These are phyloP conservation scores for Dermolepida albohirtum DNA, from an alignment of 2,888 invertebrate species.

Conservation along the genomic window DNA sequence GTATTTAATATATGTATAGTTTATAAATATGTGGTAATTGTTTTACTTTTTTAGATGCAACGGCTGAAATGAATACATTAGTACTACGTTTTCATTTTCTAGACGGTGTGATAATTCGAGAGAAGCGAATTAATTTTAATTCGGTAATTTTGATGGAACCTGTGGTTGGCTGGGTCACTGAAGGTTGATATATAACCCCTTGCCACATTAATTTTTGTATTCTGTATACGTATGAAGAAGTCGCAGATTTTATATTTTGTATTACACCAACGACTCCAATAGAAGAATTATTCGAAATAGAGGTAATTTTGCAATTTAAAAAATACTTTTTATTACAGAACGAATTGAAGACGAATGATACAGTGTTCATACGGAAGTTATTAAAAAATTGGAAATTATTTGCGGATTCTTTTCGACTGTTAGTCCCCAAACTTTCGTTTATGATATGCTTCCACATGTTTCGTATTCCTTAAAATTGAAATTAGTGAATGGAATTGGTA, in stretches of 20 bases:
- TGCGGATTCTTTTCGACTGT: neutral
- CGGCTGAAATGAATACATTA: too few species aligned
- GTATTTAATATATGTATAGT: too few species aligned
- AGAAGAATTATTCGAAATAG: slow-evolving; percentile 1
- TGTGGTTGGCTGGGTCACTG: too few species aligned
- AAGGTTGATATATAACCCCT: too few species aligned
- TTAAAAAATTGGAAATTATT: slow-evolving; percentile 12
- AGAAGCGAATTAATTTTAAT: slow-evolving; percentile 2
- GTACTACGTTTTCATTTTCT: neutral
- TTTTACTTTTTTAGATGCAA: too few species aligned
- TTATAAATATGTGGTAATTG: too few species aligned
- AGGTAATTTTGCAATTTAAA: slow-evolving; percentile 2
- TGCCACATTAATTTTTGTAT: too few species aligned
- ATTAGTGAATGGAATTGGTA: slow-evolving; percentile 18
- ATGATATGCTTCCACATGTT: slow-evolving; percentile 13
- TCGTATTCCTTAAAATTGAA: slow-evolving; percentile 12
- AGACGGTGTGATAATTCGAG: neutral
- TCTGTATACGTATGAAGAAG: neutral
- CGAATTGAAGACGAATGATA: neutral
- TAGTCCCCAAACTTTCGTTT: neutral
- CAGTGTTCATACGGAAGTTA: neutral
- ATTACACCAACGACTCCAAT: neutral
- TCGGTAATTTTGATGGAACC: too few species aligned
- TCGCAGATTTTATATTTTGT: neutral
- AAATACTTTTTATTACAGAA: neutral